Evolutionary conservation across 2,797 vertebrate genomes (phyloP).

Genomic region (Dendrocincla fuliginosa): DNA sequence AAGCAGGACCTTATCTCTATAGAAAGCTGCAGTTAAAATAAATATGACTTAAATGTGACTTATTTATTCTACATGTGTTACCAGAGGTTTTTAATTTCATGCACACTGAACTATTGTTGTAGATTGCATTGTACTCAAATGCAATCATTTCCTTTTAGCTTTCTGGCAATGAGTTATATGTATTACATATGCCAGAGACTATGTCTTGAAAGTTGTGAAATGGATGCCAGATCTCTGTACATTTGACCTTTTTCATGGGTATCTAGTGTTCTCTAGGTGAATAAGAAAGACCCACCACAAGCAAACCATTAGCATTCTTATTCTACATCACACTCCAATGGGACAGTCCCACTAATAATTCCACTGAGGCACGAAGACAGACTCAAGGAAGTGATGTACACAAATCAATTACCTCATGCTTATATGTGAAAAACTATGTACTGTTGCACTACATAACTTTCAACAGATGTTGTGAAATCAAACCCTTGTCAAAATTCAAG

Average conservation of each 20-base stretch:
- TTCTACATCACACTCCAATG: conserved; percentile 11
- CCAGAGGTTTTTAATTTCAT: conserved; percentile 82
- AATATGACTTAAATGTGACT: conserved; percentile 6
- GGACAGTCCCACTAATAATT: conserved; percentile 36
- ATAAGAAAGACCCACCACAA: conserved; percentile 70
- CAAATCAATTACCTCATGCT: conserved; percentile 76
- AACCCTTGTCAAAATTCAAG: conserved; percentile 53
- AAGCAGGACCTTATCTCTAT: conserved; percentile 7
- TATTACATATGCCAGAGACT: conserved; percentile 80
- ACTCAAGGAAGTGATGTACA: conserved; percentile 58
- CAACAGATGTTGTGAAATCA: conserved; percentile 82
- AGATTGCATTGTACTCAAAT: conserved; percentile 82
- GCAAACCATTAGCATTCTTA: conserved; percentile 50
- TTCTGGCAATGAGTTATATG: conserved; percentile 74
- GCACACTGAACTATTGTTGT: conserved; percentile 79
- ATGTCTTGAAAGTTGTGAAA: conserved; percentile 73
- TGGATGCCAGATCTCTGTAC: conserved; percentile 72
- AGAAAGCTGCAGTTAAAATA: conserved; percentile 56
- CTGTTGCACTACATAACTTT: conserved; percentile 73
- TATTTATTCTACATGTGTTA: conserved; percentile 59
- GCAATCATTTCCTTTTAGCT: conserved; percentile 84
- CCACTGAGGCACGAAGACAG: neutral
- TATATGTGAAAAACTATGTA: conserved; percentile 29
- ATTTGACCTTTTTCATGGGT: conserved; percentile 72
- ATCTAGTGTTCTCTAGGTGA: conserved; percentile 68